Percentiles rank a stretch among this genome's conserved stretches.
Conservation (phyloP, 2,113 vertebrate genomes). For the Geothlypis trichas region DNA sequence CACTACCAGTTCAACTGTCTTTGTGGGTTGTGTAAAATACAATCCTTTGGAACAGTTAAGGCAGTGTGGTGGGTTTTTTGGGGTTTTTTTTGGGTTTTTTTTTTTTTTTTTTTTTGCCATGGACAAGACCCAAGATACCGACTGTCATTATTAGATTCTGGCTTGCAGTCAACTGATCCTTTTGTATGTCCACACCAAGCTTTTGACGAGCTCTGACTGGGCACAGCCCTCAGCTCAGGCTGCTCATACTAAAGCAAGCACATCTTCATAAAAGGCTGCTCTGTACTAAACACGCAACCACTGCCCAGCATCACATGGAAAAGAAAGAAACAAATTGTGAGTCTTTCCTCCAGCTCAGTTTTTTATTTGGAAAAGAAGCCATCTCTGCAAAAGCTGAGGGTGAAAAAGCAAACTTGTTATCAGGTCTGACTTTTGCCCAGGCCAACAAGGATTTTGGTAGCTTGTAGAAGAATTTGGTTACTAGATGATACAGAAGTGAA, state of each 20-base stretch:
- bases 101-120: not conserved
- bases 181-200: not conserved
- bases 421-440: not conserved
- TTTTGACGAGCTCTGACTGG: fast-evolving
- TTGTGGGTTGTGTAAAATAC: not conserved
- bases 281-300: not conserved
- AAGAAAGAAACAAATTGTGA: not conserved
- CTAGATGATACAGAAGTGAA: not conserved
- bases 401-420: not conserved
- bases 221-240: not conserved
- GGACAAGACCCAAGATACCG: not conserved
- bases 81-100: no score
- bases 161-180: not conserved
- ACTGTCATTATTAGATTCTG: not conserved
- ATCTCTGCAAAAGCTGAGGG: not conserved
- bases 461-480: not conserved
- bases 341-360: not conserved
- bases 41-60: not conserved
- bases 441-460: not conserved
- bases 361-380: not conserved
- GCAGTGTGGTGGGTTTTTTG: no score
- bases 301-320: not conserved
- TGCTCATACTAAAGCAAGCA: not conserved
- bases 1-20: not conserved
- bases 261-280: not conserved